A percentile compares a stretch with the other conserved stretches of the same genome.
Conservation (phyloP, 2,113 vertebrate species). For the Canis aureus region DNA sequence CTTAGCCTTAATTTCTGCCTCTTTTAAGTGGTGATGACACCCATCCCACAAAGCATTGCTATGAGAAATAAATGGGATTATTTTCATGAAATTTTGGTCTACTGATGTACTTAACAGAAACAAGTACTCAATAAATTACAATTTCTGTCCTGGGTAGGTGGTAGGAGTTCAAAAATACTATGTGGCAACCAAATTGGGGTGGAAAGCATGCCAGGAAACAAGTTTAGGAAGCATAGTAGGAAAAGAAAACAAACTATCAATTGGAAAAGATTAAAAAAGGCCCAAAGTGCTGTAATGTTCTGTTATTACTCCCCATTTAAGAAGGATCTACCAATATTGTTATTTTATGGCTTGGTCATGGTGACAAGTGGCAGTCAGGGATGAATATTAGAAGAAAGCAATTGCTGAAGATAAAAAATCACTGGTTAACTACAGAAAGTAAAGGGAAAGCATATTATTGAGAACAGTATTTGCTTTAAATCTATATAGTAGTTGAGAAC, state of each 20-base stretch:
- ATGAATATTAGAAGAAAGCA: background rate
- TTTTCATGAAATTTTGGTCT: background rate
- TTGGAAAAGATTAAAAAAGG: background rate
- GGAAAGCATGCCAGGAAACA: background rate
- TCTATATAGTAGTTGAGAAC: background rate
- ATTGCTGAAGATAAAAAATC: background rate
- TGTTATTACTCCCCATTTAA: background rate
- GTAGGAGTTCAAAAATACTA: background rate
- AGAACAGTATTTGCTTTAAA: background rate
- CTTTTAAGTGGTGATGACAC: background rate
- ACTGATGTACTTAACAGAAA: background rate
- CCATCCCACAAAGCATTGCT: background rate
- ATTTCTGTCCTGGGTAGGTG: background rate
- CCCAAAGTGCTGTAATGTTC: background rate
- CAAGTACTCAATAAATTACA: background rate
- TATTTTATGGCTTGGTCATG: background rate
- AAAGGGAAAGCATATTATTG: background rate
- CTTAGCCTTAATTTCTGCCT: background rate
- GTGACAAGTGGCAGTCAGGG: background rate
- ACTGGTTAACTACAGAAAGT: background rate
- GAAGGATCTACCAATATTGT: background rate
- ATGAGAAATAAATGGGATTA: background rate
- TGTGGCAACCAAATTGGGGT: background rate
- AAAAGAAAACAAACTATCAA: background rate
- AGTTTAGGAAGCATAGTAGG: background rate